phyloP scores from a whole-genome alignment of 2,797 vertebrate genomes.

The Tamandua tetradactyla region DNA sequence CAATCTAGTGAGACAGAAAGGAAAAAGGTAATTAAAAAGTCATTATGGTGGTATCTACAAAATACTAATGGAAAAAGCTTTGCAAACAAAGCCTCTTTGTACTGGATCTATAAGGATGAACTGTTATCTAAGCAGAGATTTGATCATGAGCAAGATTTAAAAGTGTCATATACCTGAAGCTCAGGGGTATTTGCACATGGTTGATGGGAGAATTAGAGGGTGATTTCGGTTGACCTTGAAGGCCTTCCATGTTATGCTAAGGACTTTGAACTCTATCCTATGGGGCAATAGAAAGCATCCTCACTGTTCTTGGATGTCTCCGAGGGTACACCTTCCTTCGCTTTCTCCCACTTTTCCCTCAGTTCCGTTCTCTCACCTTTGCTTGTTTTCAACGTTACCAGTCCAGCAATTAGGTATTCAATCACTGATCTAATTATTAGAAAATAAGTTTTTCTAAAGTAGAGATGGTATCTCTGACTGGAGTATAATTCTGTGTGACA shows the following conservation, averaged over 20 bases:
- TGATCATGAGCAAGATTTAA: neutral
- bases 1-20: neutral
- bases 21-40: neutral
- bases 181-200: neutral
- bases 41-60: neutral
- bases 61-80: neutral
- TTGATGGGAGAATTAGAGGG: neutral
- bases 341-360: neutral
- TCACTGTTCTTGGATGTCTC: neutral
- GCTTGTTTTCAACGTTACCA: neutral
- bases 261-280: neutral
- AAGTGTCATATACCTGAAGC: neutral
- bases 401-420: neutral
- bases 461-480: neutral
- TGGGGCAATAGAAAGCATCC: neutral
- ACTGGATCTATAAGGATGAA: neutral
- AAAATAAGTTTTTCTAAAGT: neutral
- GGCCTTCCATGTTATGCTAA: neutral
- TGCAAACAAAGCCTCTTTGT: neutral
- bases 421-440: neutral
- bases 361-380: neutral
- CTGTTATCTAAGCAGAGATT: neutral
- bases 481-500: neutral
- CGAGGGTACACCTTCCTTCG: neutral
- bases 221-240: neutral